Evolutionary conservation across 1,140 invertebrate species (phyloP), one percentile per base, ranked within the genome.

Genomic region (Drosophila repleta): DNA sequence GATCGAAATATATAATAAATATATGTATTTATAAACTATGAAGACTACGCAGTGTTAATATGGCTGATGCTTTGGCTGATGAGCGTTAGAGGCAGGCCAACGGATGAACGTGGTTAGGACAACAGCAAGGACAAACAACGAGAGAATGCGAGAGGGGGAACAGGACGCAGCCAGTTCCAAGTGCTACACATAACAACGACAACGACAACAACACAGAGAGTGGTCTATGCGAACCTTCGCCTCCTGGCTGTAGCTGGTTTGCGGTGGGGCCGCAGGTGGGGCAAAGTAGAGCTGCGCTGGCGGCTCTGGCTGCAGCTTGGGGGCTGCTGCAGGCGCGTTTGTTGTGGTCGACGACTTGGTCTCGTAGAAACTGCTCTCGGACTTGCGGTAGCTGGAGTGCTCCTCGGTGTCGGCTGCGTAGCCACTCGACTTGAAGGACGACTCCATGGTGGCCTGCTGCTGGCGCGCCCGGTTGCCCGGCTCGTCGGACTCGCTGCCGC

Each of bases 341-440:
- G 63, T 46, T 0, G 68, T 35, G 0, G 75, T 64, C 3, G 83
- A 76, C 0, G 83, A 79, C 35, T 87, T 87, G 0, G 84, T 83
- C 39, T 87, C 83, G 37, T 79, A 88, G 57, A 55, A 88, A 20
- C 83, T 88, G 0, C 69, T 55, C 65, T 91, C 88, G 6, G 90
- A 88, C 60, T 92, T 92, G 37, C 88, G 83, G 26, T 76, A 91
- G 51, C 88, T 91, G 20, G 89, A 88, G 49, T 77, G 84, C 69
- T 96, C 95, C 74, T 95, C 94, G 0, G 95, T 96, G 78, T 96
- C 95, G 1, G 95, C 95, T 84, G 94, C 94, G 74, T 96, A 96
- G 13, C 95, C 95, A 84, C 94, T 94, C 68, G 85, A 94, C 80
- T 88, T 93, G 81, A 89, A 90, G 4, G 79, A 58, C 0, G 73